Evolutionary conservation across 2,797 vertebrate genomes (phyloP).

Genomic region (Cynodonichthys magdalenae): DNA sequence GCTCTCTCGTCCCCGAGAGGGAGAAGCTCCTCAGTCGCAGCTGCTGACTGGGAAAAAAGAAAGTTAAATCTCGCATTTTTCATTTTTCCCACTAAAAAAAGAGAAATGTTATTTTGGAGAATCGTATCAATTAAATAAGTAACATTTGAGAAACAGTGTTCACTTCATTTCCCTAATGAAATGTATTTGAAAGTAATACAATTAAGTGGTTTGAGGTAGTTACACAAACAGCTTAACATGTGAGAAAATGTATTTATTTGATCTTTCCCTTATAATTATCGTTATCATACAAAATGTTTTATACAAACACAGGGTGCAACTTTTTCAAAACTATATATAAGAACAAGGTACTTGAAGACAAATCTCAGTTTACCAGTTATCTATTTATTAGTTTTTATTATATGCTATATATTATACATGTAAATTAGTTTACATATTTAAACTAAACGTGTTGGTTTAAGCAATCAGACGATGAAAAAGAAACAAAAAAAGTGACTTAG

Average conservation of each 20-base stretch:
- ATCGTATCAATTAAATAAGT: neutral
- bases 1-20: slow-evolving; percentile 38
- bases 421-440: no score
- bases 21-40: slow-evolving; percentile 39
- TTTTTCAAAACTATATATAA: no score
- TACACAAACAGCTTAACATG: neutral
- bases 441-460: no score
- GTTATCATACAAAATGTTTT: no score
- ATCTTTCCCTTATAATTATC: no score
- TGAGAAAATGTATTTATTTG: no score
- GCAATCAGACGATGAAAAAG: no score
- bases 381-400: no score
- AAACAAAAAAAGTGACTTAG: neutral
- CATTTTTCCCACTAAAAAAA: neutral
- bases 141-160: neutral
- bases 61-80: neutral
- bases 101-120: neutral
- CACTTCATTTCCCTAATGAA: slow-evolving; percentile 43
- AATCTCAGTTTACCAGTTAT: neutral
- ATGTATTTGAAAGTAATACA: slow-evolving; percentile 27
- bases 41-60: slow-evolving; percentile 30
- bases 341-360: no score
- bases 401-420: no score
- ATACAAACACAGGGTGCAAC: no score
- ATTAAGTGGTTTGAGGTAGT: slow-evolving; percentile 27